These are phyloP conservation scores for Actinia tenebrosa DNA, from an alignment of 64 coral and sea anemone species.

Conservation along the genomic window DNA sequence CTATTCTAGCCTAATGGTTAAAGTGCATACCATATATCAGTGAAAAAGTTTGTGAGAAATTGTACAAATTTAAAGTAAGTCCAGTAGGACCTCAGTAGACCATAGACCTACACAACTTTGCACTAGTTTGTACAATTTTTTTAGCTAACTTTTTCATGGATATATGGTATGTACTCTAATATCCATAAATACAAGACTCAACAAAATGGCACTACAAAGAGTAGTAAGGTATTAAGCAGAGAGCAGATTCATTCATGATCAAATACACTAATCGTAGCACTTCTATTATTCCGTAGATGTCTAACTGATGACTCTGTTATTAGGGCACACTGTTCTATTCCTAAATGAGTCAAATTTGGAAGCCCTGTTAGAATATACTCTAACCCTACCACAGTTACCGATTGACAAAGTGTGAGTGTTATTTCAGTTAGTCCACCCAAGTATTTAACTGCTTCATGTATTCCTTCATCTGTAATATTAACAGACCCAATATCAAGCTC, in stretches of 20 bases:
- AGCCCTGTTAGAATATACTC: slow-evolving; percentile 52
- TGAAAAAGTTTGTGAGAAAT: too few relatives aligned
- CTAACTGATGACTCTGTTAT: slow-evolving; percentile 68
- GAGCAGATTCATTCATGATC: background rate
- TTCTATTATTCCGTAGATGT: slow-evolving; percentile 53
- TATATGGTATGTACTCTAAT: too few relatives aligned
- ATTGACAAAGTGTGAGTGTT: slow-evolving; percentile 59
- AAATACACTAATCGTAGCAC: slow-evolving; percentile 77
- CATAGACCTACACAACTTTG: too few relatives aligned
- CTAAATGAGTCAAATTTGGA: slow-evolving; percentile 86
- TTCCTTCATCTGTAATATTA: slow-evolving; percentile 1
- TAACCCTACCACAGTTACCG: slow-evolving; percentile 63
- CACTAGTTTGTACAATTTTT: too few relatives aligned
- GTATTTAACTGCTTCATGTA: slow-evolving; percentile 35
- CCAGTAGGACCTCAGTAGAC: too few relatives aligned
- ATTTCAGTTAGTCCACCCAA: slow-evolving; percentile 78
- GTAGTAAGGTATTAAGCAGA: too few relatives aligned
- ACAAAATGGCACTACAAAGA: too few relatives aligned
- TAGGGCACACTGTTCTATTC: slow-evolving; percentile 74
- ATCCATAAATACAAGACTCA: too few relatives aligned
- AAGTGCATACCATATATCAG: too few relatives aligned
- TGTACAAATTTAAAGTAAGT: too few relatives aligned
- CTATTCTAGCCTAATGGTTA: too few relatives aligned
- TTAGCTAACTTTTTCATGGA: too few relatives aligned
- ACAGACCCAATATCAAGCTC: background rate